A percentile compares a stretch with the other conserved stretches of the same genome.
Evolutionary conservation across 2,797 vertebrate genomes (phyloP).

Genomic region (Lagocephalus sceleratus): DNA sequence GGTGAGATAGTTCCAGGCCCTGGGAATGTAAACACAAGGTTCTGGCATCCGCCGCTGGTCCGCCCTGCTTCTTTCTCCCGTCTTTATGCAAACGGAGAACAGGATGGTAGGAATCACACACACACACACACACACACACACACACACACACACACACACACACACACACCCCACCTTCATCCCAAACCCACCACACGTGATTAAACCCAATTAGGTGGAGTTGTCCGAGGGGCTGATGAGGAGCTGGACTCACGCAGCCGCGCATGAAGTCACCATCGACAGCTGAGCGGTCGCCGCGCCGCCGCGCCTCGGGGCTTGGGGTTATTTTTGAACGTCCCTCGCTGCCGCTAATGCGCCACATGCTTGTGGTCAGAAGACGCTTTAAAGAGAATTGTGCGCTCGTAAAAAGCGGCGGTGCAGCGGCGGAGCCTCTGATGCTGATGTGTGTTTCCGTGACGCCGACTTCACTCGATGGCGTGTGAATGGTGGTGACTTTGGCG

Average conservation of each 20-base stretch:
- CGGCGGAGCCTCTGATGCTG: no score
- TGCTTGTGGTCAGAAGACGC: slow-evolving; percentile 16
- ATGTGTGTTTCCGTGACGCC: no score
- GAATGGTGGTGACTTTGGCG: no score
- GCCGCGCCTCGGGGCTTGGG: slow-evolving; percentile 41
- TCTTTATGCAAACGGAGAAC: slow-evolving; percentile 11
- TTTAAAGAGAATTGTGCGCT: slow-evolving; percentile 8
- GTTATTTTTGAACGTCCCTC: slow-evolving; percentile 55
- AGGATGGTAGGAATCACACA: background rate
- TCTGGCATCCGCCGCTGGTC: slow-evolving; percentile 15
- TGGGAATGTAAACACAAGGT: slow-evolving; percentile 55
- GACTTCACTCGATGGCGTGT: no score
- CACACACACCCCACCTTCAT: no score
- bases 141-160: no score
- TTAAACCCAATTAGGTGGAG: no score
- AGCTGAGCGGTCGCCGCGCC: slow-evolving; percentile 50
- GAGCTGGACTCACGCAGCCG: no score
- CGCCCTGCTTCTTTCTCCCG: background rate
- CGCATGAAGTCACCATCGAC: slow-evolving; percentile 42
- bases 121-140: no score
- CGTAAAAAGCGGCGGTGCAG: background rate
- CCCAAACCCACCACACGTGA: no score
- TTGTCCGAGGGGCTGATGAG: no score
- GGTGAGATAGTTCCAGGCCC: slow-evolving; percentile 29
- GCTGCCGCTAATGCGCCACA: slow-evolving; percentile 32